Percentiles rank a stretch among this genome's conserved stretches.
Evolutionary conservation across 2,797 vertebrate genomes (phyloP).

Genomic region (Betta splendens): DNA sequence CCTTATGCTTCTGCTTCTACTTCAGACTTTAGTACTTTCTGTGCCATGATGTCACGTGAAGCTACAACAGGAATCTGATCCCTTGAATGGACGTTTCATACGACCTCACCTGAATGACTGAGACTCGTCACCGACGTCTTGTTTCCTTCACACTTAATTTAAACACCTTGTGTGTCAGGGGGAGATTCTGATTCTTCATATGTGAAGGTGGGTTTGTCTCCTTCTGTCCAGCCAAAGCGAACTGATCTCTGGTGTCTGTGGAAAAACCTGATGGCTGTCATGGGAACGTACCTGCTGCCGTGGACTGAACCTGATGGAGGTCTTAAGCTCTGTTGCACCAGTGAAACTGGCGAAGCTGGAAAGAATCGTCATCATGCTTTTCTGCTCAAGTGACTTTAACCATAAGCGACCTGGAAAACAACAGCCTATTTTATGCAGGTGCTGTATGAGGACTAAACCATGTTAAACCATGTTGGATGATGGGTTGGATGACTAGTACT

Average conservation of each 20-base stretch:
- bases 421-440: constrained; percentile 41
- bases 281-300: constrained; percentile 1
- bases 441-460: constrained; percentile 34
- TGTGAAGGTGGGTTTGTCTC: constrained; percentile 10
- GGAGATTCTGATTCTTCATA: not conserved
- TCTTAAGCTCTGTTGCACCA: constrained; percentile 9
- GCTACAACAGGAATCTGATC: too few species aligned
- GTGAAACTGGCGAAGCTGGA: constrained; percentile 6
- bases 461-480: constrained; percentile 8
- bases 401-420: constrained; percentile 29
- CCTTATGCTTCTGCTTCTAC: constrained; percentile 19
- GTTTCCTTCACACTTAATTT: too few species aligned
- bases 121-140: too few species aligned
- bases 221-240: too few species aligned
- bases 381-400: constrained; percentile 17
- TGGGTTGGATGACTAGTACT: constrained; percentile 21
- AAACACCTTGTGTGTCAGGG: not conserved
- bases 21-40: constrained; percentile 7
- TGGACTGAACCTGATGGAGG: not conserved
- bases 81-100: too few species aligned
- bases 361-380: not conserved
- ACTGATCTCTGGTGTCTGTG: not conserved
- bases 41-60: constrained; percentile 22
- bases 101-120: too few species aligned
- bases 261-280: constrained; percentile 1